phyloP scores from a whole-genome alignment of 1,140 invertebrate species.

The Asobara japonica region DNA sequence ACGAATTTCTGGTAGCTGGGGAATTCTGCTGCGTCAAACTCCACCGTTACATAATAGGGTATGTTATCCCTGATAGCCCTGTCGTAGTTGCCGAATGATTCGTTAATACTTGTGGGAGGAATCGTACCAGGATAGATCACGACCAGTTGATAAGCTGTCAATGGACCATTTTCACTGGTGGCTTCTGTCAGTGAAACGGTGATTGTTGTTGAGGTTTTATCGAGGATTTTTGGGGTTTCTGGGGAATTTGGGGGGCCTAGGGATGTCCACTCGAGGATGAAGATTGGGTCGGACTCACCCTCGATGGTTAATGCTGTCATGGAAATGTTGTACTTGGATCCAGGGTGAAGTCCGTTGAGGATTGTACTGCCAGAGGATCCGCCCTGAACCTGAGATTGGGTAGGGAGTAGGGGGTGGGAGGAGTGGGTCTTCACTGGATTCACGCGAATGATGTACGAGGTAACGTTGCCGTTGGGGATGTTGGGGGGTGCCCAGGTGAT shows the following conservation, averaged over 20 bases:
- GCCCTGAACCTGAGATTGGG: conserved; percentile 60
- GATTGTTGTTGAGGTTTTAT: conserved; percentile 69
- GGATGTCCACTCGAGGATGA: conserved; percentile 71
- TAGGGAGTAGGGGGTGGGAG: conserved; percentile 44
- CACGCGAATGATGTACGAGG: conserved; percentile 68
- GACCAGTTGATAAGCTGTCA: conserved; percentile 76
- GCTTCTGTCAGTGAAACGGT: conserved; percentile 71
- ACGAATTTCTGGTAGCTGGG: conserved; percentile 73
- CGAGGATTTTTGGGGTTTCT: conserved; percentile 70
- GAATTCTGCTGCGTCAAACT: conserved; percentile 71
- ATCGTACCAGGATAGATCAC: conserved; percentile 70
- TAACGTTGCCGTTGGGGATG: conserved; percentile 71
- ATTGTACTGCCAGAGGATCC: conserved; percentile 57
- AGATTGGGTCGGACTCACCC: conserved; percentile 70
- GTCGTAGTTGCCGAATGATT: conserved; percentile 64
- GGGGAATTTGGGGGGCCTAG: conserved; percentile 79
- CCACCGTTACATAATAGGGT: conserved; percentile 83
- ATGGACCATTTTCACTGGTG: conserved; percentile 78
- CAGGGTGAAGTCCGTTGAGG: conserved; percentile 74
- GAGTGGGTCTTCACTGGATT: conserved; percentile 48
- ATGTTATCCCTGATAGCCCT: conserved; percentile 70
- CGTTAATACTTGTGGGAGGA: conserved; percentile 45
- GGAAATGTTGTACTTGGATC: conserved; percentile 77
- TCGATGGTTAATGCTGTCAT: conserved; percentile 73
- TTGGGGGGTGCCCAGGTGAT: conserved; percentile 69